Base-by-base conservation (phyloP, 2,113 vertebrate species). In the Hystrix cristata region DNA sequence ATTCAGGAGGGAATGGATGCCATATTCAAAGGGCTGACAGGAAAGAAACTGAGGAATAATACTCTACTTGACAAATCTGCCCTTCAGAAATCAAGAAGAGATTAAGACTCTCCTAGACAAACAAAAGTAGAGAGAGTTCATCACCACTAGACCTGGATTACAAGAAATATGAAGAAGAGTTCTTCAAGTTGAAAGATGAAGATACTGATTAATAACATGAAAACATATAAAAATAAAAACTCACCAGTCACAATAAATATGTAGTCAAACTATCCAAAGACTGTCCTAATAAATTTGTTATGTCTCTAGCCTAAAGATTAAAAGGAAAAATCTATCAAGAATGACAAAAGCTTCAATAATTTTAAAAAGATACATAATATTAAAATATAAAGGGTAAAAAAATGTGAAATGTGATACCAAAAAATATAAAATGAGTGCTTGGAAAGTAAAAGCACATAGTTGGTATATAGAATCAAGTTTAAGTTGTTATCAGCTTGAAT, bases 401-500 rank as follows among this genome's bases (percentile, higher is more conserved):
- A 2, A 59, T 83, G 31, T 14, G 74, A 19, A 74, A 29, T 21
- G 21, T 92, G 55, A 29, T 3, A 84, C 29, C 11, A 21, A 69
- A 80, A 81, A 62, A 11, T 38, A 90, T 8, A 53, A 83, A 38
- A 19, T 34, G 15, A 0, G 0, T 18, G 14, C 13, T 23, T 12
- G 23, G 25, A 34, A 16, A 74, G 25, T 29, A 38, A 53, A 84
- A 31, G 7, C 53, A 16, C 62, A 16, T 34, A 69, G 51, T 76
- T 83, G 46, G n/a, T 31, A 48, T 43, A n/a, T 85, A 18, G 13
- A n/a, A 74, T 72, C 25, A 18, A 72, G 48, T 59, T 74, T 51
- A 83, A 67, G 34, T 84, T 90, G 23, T 53, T 92, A n/a, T 34
- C 64, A 91, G 13, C 79, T 92, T 84, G 57, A 92, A 60, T 38